Evolutionary conservation across 92 coral and sea anemone genomes (phyloP).

Genomic region (Phenganax subtilis): DNA sequence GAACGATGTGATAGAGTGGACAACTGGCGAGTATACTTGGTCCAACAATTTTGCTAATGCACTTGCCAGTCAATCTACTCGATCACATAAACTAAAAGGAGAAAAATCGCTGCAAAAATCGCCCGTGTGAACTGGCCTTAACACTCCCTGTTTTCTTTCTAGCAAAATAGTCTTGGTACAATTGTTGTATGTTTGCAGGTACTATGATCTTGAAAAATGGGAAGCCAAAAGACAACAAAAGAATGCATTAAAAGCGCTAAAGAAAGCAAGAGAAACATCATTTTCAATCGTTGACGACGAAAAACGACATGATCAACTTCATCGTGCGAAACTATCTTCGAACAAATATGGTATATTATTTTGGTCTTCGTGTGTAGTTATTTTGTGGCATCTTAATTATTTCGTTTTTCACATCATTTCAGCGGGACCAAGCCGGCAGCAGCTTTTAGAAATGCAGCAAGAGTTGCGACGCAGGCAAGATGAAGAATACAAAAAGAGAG

Average conservation of each 20-base stretch:
- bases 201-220: conserved; percentile 87
- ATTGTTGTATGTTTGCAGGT: conserved; percentile 46
- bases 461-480: conserved; percentile 69
- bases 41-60: too few species aligned
- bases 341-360: conserved; percentile 39
- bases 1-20: too few species aligned
- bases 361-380: background rate
- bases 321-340: conserved; percentile 29
- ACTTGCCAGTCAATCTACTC: too few species aligned
- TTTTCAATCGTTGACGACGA: conserved; percentile 85
- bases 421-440: conserved; percentile 74
- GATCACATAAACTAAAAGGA: too few species aligned
- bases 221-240: conserved; percentile 73
- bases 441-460: conserved; percentile 80
- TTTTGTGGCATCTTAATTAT: background rate
- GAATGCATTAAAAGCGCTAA: conserved; percentile 63
- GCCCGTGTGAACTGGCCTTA: too few species aligned
- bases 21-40: too few species aligned
- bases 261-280: conserved; percentile 62
- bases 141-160: too few species aligned
- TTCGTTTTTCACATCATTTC: background rate
- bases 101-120: too few species aligned
- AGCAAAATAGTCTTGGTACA: too few species aligned
- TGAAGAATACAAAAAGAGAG: conserved; percentile 83
- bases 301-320: conserved; percentile 60